Percentiles rank a stretch among this genome's conserved stretches.
Evolutionary conservation across 1,140 invertebrate genomes (phyloP).

Genomic region (Papilio polyxenes): DNA sequence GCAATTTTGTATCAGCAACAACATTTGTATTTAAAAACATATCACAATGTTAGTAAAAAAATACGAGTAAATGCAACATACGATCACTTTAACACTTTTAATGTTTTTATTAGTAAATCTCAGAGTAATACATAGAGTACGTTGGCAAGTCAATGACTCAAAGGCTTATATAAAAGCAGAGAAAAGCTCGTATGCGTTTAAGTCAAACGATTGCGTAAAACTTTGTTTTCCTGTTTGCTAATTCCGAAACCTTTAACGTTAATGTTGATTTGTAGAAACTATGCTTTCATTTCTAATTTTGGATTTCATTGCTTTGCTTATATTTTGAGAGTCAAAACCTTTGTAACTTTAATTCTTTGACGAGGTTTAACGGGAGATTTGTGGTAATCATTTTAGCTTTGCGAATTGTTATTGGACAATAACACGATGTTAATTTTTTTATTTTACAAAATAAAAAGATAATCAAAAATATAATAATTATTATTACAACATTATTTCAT

Average conservation of each 20-base stretch:
- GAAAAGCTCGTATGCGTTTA: conserved; percentile 25
- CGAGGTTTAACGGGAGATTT: background rate
- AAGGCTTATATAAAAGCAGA: conserved; percentile 27
- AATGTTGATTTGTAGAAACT: conserved; percentile 28
- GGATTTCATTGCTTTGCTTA: background rate
- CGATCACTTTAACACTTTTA: background rate
- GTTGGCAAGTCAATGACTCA: conserved; percentile 11
- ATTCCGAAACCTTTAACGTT: conserved; percentile 17
- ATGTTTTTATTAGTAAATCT: conserved; percentile 16
- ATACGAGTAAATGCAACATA: background rate
- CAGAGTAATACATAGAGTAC: conserved; percentile 15
- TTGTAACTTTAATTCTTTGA: conserved; percentile 7
- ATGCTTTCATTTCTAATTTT: conserved; percentile 26
- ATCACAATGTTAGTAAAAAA: background rate
- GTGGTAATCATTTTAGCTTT: background rate
- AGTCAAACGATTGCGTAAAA: conserved; percentile 35
- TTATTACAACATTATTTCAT: too few relatives aligned
- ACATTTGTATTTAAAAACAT: too few relatives aligned
- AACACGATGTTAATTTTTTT: background rate
- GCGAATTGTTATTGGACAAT: background rate
- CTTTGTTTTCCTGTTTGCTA: conserved; percentile 36
- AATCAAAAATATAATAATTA: too few relatives aligned
- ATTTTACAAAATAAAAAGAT: too few relatives aligned
- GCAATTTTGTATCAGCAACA: background rate
- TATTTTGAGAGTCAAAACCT: background rate